phyloP scores from a whole-genome alignment of 2,797 vertebrate genomes.

The Eutrigla gurnardus region DNA sequence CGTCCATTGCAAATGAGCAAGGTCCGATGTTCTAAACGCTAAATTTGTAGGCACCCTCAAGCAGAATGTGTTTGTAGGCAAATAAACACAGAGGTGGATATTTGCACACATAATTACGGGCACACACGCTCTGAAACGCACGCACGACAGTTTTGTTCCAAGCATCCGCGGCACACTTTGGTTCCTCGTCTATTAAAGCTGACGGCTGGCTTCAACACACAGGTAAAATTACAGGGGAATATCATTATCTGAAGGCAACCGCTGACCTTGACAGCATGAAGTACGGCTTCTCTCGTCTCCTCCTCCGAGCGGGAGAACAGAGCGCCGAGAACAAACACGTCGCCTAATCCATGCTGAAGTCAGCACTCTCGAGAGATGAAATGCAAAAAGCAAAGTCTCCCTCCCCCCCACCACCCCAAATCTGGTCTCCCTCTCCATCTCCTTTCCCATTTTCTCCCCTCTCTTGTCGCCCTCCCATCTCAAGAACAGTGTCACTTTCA shows the following conservation, averaged over 20 bases:
- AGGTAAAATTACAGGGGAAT: constrained; percentile 81
- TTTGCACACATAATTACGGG: constrained; percentile 27
- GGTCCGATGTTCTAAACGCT: constrained; percentile 7
- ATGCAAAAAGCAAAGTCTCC: constrained; percentile 62
- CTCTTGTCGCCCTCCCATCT: constrained; percentile 52
- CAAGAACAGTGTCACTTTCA: constrained; percentile 81
- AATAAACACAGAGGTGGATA: constrained; percentile 32
- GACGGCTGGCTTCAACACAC: constrained; percentile 62
- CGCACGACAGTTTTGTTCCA: constrained; percentile 36
- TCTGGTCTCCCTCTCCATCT: constrained; percentile 52
- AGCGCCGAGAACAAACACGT: constrained; percentile 76
- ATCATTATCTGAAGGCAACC: constrained; percentile 77
- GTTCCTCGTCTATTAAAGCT: constrained; percentile 61
- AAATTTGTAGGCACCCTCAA: constrained; percentile 32
- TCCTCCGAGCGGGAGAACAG: constrained; percentile 61
- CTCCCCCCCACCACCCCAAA: constrained; percentile 29
- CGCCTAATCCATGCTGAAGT: constrained; percentile 82
- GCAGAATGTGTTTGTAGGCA: constrained; percentile 27
- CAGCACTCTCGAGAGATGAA: constrained; percentile 79
- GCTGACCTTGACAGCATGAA: constrained; percentile 78
- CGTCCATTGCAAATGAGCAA: constrained; percentile 39
- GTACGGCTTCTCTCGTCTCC: constrained; percentile 46
- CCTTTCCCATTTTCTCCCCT: constrained; percentile 61
- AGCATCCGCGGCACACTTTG: constrained; percentile 21
- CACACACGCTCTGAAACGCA: constrained; percentile 21